A percentile compares a stretch with the other conserved stretches of the same genome.
Evolutionary conservation across 2,888 invertebrate species (phyloP).

Genomic region (Boloria euphrosyne): DNA sequence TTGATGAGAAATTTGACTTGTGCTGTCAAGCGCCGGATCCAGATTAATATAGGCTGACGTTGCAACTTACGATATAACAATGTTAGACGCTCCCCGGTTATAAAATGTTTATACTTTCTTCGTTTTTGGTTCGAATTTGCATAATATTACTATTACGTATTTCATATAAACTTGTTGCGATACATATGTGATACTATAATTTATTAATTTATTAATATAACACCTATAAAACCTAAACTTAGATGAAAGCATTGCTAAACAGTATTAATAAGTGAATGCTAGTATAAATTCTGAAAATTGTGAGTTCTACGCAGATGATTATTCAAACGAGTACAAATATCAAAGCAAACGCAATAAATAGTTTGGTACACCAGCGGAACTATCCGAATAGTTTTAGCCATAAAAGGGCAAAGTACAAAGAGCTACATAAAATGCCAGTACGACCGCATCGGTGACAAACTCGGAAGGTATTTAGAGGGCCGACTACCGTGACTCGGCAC

Average conservation of each 20-base stretch:
- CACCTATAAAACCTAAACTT: not conserved
- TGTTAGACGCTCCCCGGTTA: conserved; percentile 49
- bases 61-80: conserved; percentile 74
- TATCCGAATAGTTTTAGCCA: conserved; percentile 73
- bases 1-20: conserved; percentile 82
- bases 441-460: conserved; percentile 78
- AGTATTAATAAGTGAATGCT: not conserved
- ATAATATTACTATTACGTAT: conserved; percentile 11
- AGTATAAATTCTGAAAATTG: conserved; percentile 10
- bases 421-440: conserved; percentile 78
- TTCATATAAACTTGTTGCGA: too few species aligned
- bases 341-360: conserved; percentile 70
- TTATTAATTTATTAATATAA: conserved; percentile 1
- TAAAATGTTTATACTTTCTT: conserved; percentile 39
- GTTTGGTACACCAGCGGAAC: conserved; percentile 67
- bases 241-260: not conserved
- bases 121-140: conserved; percentile 34
- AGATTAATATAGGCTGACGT: conserved; percentile 80
- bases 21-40: conserved; percentile 78
- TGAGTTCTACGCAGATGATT: conserved; percentile 34
- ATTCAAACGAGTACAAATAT: conserved; percentile 46
- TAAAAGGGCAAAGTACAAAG: conserved; percentile 78
- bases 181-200: too few species aligned
- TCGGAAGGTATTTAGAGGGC: conserved; percentile 75
- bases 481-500: conserved; percentile 71